These are phyloP conservation scores for Ammodramus savannarum DNA, from an alignment of 2,113 vertebrate genomes.

Conservation along the genomic window DNA sequence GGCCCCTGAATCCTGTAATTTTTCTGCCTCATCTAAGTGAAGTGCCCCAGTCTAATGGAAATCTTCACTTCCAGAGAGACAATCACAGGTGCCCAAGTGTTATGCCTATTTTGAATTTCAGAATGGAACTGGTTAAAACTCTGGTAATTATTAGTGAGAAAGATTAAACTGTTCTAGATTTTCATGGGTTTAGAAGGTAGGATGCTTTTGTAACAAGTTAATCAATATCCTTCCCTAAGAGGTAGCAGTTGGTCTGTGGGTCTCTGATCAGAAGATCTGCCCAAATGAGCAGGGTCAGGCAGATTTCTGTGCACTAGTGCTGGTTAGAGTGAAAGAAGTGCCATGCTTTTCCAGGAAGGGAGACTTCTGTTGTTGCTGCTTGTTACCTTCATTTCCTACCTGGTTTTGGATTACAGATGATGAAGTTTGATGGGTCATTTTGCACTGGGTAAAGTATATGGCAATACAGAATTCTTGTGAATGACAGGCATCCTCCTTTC, in stretches of 20 bases:
- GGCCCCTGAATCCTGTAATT: background rate
- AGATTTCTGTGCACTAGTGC: fast-evolving
- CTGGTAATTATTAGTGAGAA: background rate
- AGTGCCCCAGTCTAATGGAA: background rate
- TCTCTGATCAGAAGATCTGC: background rate
- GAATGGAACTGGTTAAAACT: background rate
- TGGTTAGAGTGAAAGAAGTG: background rate
- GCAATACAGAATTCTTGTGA: background rate
- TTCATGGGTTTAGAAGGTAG: background rate
- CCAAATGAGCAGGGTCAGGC: background rate
- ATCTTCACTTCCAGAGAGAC: background rate
- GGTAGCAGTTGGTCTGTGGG: background rate
- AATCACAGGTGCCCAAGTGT: background rate
- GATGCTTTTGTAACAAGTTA: background rate
- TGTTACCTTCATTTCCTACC: background rate
- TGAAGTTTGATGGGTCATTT: background rate
- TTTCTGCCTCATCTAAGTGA: background rate
- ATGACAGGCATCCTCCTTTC: background rate
- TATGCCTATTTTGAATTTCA: background rate
- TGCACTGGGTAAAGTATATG: background rate
- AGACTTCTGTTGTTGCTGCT: background rate
- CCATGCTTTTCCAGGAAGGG: background rate
- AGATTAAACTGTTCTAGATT: background rate
- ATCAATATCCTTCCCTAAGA: background rate
- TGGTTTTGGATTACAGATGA: background rate